Evolutionary conservation across 2,797 vertebrate species (phyloP).

Genomic region (Choloepus didactylus): DNA sequence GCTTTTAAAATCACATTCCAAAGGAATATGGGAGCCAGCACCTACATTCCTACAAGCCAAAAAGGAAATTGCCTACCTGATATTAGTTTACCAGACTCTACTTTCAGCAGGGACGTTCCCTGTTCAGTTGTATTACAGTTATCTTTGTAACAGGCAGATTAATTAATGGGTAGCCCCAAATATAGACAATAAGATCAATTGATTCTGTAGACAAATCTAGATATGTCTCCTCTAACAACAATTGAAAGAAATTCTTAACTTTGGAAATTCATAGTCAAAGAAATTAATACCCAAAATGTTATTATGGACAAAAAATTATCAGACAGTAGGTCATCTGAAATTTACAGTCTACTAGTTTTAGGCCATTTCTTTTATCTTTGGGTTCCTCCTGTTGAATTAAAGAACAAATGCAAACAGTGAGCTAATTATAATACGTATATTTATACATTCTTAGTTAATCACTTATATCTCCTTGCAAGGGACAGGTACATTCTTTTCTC

Average conservation of each 20-base stretch:
- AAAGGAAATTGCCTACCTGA: not conserved
- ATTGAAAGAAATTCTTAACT: conserved; percentile 13
- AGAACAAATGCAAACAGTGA: not conserved
- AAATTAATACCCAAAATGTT: conserved; percentile 37
- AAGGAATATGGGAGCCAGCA: conserved; percentile 35
- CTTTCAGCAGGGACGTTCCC: not conserved
- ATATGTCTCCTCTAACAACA: conserved; percentile 42
- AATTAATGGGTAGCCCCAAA: not conserved
- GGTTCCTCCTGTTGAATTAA: conserved; percentile 20
- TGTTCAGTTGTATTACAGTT: not conserved
- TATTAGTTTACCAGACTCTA: conserved; percentile 23
- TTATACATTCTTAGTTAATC: conserved; percentile 25
- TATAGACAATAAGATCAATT: not conserved
- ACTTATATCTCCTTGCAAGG: not conserved
- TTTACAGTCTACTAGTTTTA: not conserved
- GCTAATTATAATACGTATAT: not conserved
- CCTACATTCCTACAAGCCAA: not conserved
- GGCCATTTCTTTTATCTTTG: conserved; percentile 34
- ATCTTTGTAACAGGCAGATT: conserved; percentile 9
- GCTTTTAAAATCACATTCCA: conserved; percentile 50
- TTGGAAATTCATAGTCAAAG: not conserved
- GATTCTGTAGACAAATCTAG: not conserved
- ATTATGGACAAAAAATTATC: not conserved
- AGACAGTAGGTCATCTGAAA: not conserved
- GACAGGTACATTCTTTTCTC: not conserved